phyloP scores from a whole-genome alignment of 1,140 invertebrate species.

The Nasonia vitripennis region DNA sequence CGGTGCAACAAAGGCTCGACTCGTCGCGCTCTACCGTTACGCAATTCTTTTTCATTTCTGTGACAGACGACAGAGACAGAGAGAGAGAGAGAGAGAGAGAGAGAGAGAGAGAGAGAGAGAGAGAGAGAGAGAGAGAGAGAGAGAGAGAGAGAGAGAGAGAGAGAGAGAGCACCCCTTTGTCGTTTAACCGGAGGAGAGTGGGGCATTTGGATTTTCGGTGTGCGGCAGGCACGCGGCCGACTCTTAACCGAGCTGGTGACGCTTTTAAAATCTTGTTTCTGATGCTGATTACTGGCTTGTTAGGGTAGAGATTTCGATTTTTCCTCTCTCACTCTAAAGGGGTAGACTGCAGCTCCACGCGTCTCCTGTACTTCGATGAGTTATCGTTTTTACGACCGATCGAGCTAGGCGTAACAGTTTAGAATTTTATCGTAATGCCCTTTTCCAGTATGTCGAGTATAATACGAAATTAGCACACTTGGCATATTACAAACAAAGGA shows the following conservation, averaged over 20 bases:
- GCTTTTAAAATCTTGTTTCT: conserved; percentile 20
- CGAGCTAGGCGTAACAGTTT: neutral
- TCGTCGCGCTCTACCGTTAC: conserved; percentile 60
- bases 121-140: conserved; percentile 35
- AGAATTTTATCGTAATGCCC: no score
- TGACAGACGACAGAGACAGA: conserved; percentile 56
- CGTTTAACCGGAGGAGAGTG: conserved; percentile 12
- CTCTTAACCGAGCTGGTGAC: conserved; percentile 15
- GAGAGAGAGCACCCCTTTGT: conserved; percentile 54
- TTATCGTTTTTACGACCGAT: neutral
- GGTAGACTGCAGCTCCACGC: no score
- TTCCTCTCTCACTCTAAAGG: neutral
- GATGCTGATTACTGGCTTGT: conserved; percentile 29
- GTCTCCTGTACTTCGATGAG: neutral
- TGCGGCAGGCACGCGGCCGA: conserved; percentile 9
- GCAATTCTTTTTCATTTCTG: conserved; percentile 65
- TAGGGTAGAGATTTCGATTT: neutral
- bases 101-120: conserved; percentile 18
- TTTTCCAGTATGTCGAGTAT: neutral
- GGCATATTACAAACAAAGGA: neutral
- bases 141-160: conserved; percentile 33
- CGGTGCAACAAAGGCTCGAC: neutral
- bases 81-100: conserved; percentile 44
- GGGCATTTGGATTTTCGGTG: conserved; percentile 30
- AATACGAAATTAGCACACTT: neutral